Evolutionary conservation across 2,113 vertebrate species (phyloP), one percentile per base, ranked within the genome.

Genomic region (Nansenia antarctica): DNA sequence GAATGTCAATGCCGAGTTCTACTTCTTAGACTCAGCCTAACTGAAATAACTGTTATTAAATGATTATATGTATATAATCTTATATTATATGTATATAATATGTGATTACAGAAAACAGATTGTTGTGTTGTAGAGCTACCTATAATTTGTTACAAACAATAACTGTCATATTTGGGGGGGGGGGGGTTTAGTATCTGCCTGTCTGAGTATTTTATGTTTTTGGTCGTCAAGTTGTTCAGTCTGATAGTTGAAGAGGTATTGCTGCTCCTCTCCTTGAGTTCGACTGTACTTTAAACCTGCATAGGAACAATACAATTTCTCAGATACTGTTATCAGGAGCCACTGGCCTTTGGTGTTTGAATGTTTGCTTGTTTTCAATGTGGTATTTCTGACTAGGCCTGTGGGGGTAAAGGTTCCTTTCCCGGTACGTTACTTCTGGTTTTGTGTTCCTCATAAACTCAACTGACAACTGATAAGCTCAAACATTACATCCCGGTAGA

Each of bases 341-440:
- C 57, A 55, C 11, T 5, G 29, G 18, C 3, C 12, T 78, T 72
- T 74, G n/a, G 39, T 66, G 18, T 34, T n/a, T 47, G 63, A 78
- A 22, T 53, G 53, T 77, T 70, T 77, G 71, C 69, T 80, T 72
- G 69, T 71, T 84, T 76, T 67, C 30, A 67, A 61, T 22, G 52
- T 35, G 30, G 32, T 65, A 8, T 61, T 18, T 45, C 31, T 15
- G 18, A 54, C 1, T 26, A 12, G 37, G 15, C 62, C 74, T 49
- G 22, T 24, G 8, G 15, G 14, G 62, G 24, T 61, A 14, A 61
- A 65, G 24, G 32, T 68, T 72, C 57, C 30, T 45, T 70, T 31
- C 9, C 55, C 65, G 22, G 59, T 12, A 42, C 3, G 24, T 20
- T 11, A 39, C 65, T 70, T 76, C 63, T 69, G 31, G 42, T 75